Base-by-base conservation (phyloP, 2,113 vertebrate genomes). In the Porphyrio hochstetteri region DNA sequence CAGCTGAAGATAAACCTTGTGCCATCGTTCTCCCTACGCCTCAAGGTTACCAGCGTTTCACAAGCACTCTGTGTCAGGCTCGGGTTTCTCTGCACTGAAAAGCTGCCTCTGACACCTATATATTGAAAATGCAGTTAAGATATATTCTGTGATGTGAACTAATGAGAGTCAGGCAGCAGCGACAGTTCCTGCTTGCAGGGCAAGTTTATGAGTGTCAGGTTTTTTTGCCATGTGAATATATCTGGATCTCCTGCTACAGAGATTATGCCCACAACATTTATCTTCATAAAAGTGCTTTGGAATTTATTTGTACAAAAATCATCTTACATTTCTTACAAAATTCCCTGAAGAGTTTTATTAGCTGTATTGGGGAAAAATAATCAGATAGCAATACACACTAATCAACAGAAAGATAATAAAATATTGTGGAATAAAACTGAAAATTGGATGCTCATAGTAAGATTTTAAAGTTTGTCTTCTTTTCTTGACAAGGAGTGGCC, bases 11-110 rank as follows among this genome's bases (percentile, higher is more conserved):
- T 10, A 92, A 81, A 74, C 19, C 10, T 33, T 25, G 36, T 7
- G 72, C 33, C 67, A 15, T 46, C 1, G 0, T 24, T 85, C 35
- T 57, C 84, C 52, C 42, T 48, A 0, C 0, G 2, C n/a, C 59
- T 83, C 71, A 77, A 86, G 75, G 71, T 88, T 74, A 46, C 36
- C 10, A 44, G 15, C 2, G 67, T 53, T 82, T 38, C 5, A 1
- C n/a, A 86, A 63, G 76, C 25, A 20, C 5, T 33, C 59, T n/a
- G 28, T 78, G 79, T 55, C 75, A 74, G 61, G 24, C 20, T 35
- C 40, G 33, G 7, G 53, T 2, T 28, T n/a, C 36, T 82, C 44
- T 63, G 46, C 2, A 3, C 16, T 16, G 44, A 68, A 69, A 90
- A 87, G 65, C 81, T 82, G 21, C 14, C 57, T 64, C 60, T 4